Base-by-base conservation (phyloP, 2,888 invertebrate species). In the Selenia dentaria region DNA sequence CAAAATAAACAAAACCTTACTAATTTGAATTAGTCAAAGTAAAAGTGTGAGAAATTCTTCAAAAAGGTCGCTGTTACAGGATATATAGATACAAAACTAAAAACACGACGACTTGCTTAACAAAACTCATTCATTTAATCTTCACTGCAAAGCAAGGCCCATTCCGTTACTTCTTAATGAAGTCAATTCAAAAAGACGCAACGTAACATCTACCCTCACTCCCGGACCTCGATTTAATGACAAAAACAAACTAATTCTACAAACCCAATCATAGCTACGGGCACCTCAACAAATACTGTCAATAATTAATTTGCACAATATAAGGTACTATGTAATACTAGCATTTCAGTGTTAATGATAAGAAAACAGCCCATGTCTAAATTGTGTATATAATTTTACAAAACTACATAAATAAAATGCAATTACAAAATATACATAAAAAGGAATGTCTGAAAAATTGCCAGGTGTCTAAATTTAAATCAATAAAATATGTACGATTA, bases 351-450 rank as follows among this genome's bases (percentile, higher is more conserved):
- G 55, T 55, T 53, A 54, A 48, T 55, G 44, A 52, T 45, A 42
- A 33, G 29, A 54, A 79, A 83, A 80, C 85, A 86, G 85, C 83
- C 83, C 83, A 77, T 77, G 61, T 72, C 84, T 83, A 83, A 71
- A 64, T 73, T 68, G 65, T 76, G 81, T 81, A 83, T 77, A 72
- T n/a, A n/a, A n/a, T 64, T 66, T 57, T 51, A 57, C 48, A 42
- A 59, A 61, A 54, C 64, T 74, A 83, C 80, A 72, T 67, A 72
- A 78, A 78, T 74, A 71, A 75, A 77, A 81, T 76, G 76, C 75
- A 74, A 66, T 67, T 71, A 64, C 52, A 77, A 70, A 75, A 42
- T 48, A 42, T 25, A 32, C 47, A 13, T 74, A 70, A 73, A 69
- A 72, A 72, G 85, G 84, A 85, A 86, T 85, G 83, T 84, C 65